Conservation (phyloP, 2,888 invertebrate genomes). For the Beris morrisii region DNA sequence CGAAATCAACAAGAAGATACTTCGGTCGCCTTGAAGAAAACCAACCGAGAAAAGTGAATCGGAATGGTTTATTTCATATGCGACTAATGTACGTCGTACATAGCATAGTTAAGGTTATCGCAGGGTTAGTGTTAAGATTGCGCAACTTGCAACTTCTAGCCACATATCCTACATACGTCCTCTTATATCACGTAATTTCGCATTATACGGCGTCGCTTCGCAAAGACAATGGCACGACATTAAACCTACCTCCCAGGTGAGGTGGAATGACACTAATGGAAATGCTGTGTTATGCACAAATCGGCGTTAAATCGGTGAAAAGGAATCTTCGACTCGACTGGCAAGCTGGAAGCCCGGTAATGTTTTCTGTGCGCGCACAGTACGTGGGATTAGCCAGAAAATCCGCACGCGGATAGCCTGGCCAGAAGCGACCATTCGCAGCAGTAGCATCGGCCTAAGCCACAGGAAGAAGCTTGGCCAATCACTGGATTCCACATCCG, state of each 20-base stretch:
- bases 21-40: conserved; percentile 18
- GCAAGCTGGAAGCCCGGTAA: too few species aligned
- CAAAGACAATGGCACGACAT: conserved; percentile 33
- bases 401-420: too few species aligned
- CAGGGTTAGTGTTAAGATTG: conserved; percentile 33
- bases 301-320: conserved; percentile 13
- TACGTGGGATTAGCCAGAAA: too few species aligned
- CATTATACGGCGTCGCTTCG: conserved; percentile 29
- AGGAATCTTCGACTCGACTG: neutral
- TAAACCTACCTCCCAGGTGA: conserved; percentile 32
- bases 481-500: too few species aligned
- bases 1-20: conserved; percentile 13
- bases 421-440: too few species aligned
- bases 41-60: neutral
- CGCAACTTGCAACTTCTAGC: conserved; percentile 19
- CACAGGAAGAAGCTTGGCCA: too few species aligned
- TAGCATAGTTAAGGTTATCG: conserved; percentile 16
- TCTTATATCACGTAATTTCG: conserved; percentile 34
- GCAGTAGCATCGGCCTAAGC: too few species aligned
- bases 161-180: conserved; percentile 29
- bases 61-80: too few species aligned
- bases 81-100: too few species aligned
- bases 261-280: conserved; percentile 39
- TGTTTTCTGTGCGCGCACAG: too few species aligned
- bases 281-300: conserved; percentile 35